Conservation (phyloP, 2,113 vertebrate species). For the Sisor rabdophorus region DNA sequence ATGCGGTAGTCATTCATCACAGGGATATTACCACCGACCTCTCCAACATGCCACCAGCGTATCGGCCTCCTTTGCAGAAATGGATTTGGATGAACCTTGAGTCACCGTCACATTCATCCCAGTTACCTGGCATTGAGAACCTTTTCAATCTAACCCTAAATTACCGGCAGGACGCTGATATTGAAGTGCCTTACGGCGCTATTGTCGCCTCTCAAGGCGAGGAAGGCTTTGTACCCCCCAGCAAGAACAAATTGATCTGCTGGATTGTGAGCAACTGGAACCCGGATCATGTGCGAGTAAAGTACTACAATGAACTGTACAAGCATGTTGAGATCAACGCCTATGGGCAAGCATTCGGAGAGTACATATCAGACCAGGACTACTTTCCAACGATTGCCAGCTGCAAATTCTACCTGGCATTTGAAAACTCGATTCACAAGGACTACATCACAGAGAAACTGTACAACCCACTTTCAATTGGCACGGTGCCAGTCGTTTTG, state of each 20-base stretch:
- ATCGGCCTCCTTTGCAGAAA: constrained; percentile 89
- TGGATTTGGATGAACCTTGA: constrained; percentile 99
- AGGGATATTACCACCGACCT: constrained; percentile 87
- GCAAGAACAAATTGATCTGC: constrained; percentile 90
- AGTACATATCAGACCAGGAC: constrained; percentile 86
- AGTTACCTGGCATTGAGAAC: constrained; percentile 87
- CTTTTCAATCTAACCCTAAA: constrained; percentile 93
- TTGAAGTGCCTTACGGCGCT: constrained; percentile 96
- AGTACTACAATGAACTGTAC: constrained; percentile 94
- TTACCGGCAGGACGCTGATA: constrained; percentile 90
- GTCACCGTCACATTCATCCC: constrained; percentile 89
- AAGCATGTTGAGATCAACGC: constrained; percentile 93
- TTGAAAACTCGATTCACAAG: constrained; percentile 96
- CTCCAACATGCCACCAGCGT: constrained; percentile 84
- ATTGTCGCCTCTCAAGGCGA: constrained; percentile 80
- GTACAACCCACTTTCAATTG: constrained; percentile 89
- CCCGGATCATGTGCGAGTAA: constrained; percentile 86
- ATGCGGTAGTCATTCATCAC: constrained; percentile 91
- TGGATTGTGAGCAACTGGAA: constrained; percentile 99
- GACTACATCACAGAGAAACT: constrained; percentile 98
- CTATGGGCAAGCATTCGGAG: constrained; percentile 89
- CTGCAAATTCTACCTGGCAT: constrained; percentile 95
- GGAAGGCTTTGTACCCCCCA: constrained; percentile 86
- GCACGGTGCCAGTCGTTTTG: constrained; percentile 88
- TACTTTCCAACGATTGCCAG: constrained; percentile 90